Evolutionary conservation across 2,113 vertebrate genomes (phyloP).

Genomic region (Pelmatolapia mariae): DNA sequence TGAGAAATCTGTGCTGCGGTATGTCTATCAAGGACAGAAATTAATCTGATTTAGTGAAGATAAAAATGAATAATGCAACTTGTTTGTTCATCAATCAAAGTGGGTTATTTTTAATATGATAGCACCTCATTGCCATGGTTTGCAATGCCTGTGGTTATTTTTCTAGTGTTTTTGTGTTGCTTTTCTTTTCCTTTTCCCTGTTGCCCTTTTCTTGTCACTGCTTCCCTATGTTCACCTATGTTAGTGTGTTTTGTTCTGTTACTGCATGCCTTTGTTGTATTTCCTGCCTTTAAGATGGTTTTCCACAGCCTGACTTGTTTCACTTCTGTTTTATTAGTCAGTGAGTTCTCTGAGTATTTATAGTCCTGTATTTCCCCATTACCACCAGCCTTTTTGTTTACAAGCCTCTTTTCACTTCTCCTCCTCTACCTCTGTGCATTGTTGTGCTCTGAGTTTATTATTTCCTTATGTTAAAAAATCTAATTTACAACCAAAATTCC

Average conservation of each 20-base stretch:
- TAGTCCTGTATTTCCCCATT: neutral
- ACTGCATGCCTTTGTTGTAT: neutral
- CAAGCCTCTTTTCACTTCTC: neutral
- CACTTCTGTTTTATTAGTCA: neutral
- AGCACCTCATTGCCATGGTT: neutral
- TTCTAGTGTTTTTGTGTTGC: neutral
- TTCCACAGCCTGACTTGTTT: neutral
- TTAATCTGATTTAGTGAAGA: neutral
- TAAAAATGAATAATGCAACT: neutral
- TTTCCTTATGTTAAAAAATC: neutral
- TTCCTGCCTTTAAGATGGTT: neutral
- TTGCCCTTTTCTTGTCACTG: neutral
- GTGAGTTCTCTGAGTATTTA: neutral
- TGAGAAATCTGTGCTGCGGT: neutral
- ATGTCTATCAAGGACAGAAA: neutral
- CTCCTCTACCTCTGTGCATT: neutral
- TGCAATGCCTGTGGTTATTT: neutral
- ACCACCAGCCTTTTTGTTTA: neutral
- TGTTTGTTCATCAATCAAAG: neutral
- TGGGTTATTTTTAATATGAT: neutral
- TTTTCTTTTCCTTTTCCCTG: neutral
- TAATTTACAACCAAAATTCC: neutral
- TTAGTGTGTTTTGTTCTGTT: neutral
- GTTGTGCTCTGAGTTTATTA: neutral
- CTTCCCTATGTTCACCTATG: neutral